Evolutionary conservation across 2,113 vertebrate genomes (phyloP), one percentile per base, ranked within the genome.

Genomic region (Chaetodon trifascialis): DNA sequence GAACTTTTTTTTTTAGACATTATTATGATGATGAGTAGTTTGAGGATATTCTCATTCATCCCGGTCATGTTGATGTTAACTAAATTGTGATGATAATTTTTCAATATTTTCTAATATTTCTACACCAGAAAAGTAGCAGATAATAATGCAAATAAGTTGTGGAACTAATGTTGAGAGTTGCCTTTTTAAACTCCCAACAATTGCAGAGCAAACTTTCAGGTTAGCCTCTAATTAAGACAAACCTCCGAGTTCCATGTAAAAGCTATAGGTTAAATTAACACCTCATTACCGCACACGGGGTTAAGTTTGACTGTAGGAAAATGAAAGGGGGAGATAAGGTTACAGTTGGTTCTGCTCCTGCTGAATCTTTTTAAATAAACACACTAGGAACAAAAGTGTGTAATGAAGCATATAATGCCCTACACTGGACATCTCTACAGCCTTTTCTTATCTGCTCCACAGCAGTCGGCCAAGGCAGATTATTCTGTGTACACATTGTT

Each of bases 401-500:
- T 93, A 93, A 91, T 92, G 91, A 89, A 92, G 92, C 90, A 73
- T 88, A 80, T 88, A 93, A 94, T 87, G 83, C 80, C 82, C 78
- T 88, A 77, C 84, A 88, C 86, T 84, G 88, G 93, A 94, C 91
- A 90, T 93, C 90, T 90, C 78, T 76, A 54, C 84, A 75, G 76
- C 82, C 83, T 90, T 56, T 82, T 82, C 88, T 91, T 92, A 94
- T 95, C 94, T 88, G 71, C 80, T 87, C 52, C 70, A 80, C 91
- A 83, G 91, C 90, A 89, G 92, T 93, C 87, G 81, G 89, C 89
- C 87, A 78, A 93, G 88, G 86, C 88, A 90, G 92, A 95, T 95
- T 93, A 93, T 91, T 91, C 86, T 92, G 92, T 92, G 91, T 93
- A 94, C 91, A 93, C 94, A 94, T 83, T 90, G 90, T 94, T 91